Percentiles rank a stretch among this genome's conserved stretches.
Conservation (phyloP, 1,140 invertebrate genomes). For the Asbolus verrucosus region DNA sequence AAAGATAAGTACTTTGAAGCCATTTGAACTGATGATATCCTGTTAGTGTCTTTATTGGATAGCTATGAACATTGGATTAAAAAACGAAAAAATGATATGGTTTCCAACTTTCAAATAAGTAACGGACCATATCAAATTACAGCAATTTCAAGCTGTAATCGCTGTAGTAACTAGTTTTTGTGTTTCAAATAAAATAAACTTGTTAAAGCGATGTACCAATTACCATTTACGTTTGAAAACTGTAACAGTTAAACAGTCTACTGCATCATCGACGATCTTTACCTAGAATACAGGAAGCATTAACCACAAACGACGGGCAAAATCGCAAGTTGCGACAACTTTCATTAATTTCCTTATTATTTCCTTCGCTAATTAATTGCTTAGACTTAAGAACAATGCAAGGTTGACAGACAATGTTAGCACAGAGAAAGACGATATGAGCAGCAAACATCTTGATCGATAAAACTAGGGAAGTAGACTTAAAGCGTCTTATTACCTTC, state of each 20-base stretch:
- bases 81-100: background rate
- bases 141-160: no score
- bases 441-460: constrained; percentile 37
- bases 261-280: no score
- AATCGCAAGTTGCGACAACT: constrained; percentile 26
- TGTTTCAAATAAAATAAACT: constrained; percentile 4
- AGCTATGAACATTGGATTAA: no score
- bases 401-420: constrained; percentile 24
- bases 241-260: no score
- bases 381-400: constrained; percentile 10
- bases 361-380: constrained; percentile 27
- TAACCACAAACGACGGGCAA: constrained; percentile 11
- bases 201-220: no score
- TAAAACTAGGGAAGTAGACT: constrained; percentile 32
- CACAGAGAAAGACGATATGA: constrained; percentile 34
- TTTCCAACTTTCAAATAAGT: constrained; percentile 17
- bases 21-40: no score
- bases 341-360: constrained; percentile 36
- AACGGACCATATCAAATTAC: constrained; percentile 12
- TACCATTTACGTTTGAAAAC: no score
- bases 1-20: no score
- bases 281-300: background rate
- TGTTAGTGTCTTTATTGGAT: no score
- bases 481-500: constrained; percentile 29
- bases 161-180: background rate